These are phyloP conservation scores for Phortica magna DNA, from an alignment of 2,888 invertebrate genomes.

Conservation along the genomic window DNA sequence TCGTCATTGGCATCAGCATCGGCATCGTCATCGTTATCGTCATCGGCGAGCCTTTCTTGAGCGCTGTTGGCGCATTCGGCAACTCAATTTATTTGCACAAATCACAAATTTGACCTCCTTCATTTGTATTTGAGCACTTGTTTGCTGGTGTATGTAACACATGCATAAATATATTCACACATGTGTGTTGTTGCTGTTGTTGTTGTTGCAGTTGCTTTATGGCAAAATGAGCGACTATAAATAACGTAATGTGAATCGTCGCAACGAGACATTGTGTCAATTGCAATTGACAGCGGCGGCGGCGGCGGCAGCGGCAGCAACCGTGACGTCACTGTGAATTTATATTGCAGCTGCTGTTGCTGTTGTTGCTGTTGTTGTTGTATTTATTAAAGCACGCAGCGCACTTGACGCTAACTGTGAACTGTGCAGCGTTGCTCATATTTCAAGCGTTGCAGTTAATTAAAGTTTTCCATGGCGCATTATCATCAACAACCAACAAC, in stretches of 20 bases:
- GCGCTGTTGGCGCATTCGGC: background rate
- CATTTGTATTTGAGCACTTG: background rate
- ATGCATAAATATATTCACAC: background rate
- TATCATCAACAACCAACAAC: background rate
- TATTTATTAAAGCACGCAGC: background rate
- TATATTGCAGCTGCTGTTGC: background rate
- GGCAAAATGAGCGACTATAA: background rate
- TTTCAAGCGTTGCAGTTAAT: constrained; percentile 23
- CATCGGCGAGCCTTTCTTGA: background rate
- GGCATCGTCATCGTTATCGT: too few relatives aligned
- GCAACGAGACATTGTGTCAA: background rate
- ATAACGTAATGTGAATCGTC: background rate
- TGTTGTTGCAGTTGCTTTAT: background rate
- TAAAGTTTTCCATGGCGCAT: background rate
- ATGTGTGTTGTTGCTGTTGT: background rate
- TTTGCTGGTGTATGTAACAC: background rate
- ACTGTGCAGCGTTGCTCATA: background rate
- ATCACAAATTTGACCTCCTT: constrained; percentile 24
- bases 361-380: constrained; percentile 1
- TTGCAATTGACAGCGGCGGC: constrained; percentile 11
- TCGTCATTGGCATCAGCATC: too few relatives aligned
- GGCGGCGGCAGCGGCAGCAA: background rate
- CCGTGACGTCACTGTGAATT: background rate
- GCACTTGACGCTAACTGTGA: background rate
- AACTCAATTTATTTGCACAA: constrained; percentile 31